A percentile compares a stretch with the other conserved stretches of the same genome.
phyloP scores from a whole-genome alignment of 2,113 vertebrate genomes.

The Trogon surrucura region DNA sequence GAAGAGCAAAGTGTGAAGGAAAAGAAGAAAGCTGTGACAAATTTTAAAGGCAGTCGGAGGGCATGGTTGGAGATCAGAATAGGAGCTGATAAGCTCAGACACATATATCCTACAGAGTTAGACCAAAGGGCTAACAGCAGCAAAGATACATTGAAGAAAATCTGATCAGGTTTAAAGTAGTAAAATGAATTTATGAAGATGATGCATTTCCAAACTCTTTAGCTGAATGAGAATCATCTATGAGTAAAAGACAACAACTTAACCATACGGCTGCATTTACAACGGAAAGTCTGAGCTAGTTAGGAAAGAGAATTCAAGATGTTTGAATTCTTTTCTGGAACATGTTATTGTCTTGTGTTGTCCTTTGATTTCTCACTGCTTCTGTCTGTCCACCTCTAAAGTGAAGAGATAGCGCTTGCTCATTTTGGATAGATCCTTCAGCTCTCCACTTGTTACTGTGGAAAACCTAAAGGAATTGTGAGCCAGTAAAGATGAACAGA shows the following conservation, averaged over 20 bases:
- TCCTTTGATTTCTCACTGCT: neutral
- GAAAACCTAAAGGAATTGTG: neutral
- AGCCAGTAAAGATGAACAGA: neutral
- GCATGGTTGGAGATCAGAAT: neutral
- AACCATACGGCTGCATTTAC: neutral
- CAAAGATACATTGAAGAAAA: neutral
- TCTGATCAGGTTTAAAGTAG: neutral
- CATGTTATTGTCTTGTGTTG: neutral
- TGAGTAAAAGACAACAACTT: neutral
- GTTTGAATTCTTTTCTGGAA: neutral
- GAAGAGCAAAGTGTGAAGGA: neutral
- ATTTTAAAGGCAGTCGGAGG: neutral
- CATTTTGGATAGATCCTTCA: constrained; percentile 12
- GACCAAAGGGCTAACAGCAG: neutral
- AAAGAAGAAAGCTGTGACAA: neutral
- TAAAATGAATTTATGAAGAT: neutral
- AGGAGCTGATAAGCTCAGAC: neutral
- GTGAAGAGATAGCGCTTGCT: neutral
- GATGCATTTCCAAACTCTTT: neutral
- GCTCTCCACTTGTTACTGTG: neutral
- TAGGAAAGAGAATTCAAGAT: neutral
- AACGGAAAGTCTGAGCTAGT: neutral
- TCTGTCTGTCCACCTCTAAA: neutral
- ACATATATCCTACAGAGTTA: neutral
- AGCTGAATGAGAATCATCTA: neutral